Evolutionary conservation across 1,140 invertebrate species (phyloP).

Genomic region (Eumeta japonica): DNA sequence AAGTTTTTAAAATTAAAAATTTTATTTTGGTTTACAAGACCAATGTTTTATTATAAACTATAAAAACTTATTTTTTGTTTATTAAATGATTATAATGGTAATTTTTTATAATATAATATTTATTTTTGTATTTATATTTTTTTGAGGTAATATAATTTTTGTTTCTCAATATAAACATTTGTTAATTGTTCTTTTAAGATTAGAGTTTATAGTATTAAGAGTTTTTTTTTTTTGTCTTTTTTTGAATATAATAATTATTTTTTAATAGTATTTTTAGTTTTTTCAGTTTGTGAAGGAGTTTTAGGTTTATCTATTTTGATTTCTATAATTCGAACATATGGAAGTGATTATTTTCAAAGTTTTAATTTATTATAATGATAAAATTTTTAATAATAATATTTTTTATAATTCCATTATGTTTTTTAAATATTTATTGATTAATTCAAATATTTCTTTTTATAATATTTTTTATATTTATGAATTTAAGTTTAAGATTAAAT

Average conservation of each 20-base stretch:
- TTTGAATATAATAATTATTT: conserved; percentile 52
- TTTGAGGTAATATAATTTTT: conserved; percentile 45
- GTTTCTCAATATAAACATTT: conserved; percentile 57
- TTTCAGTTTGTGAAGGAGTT: conserved; percentile 60
- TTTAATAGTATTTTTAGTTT: conserved; percentile 61
- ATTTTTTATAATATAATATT: conserved; percentile 24
- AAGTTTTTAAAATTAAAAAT: conserved; percentile 55
- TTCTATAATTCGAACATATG: conserved; percentile 58
- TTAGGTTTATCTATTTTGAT: conserved; percentile 61
- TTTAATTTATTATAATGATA: conserved; percentile 58
- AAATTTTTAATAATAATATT: conserved; percentile 46
- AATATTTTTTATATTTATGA: conserved; percentile 13
- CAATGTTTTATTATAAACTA: conserved; percentile 1
- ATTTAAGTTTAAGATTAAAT: neutral
- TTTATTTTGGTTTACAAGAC: conserved; percentile 19
- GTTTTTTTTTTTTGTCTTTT: conserved; percentile 52
- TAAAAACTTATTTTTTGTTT: neutral
- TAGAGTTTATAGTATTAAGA: conserved; percentile 59
- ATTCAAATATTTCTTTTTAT: conserved; percentile 41
- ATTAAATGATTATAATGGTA: conserved; percentile 11
- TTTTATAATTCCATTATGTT: conserved; percentile 43
- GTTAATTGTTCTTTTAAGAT: conserved; percentile 61
- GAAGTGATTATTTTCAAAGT: conserved; percentile 59
- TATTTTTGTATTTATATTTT: conserved; percentile 44
- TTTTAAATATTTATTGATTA: conserved; percentile 40